Base-by-base conservation (phyloP, 2,113 vertebrate species). In the Barnardius zonarius region DNA sequence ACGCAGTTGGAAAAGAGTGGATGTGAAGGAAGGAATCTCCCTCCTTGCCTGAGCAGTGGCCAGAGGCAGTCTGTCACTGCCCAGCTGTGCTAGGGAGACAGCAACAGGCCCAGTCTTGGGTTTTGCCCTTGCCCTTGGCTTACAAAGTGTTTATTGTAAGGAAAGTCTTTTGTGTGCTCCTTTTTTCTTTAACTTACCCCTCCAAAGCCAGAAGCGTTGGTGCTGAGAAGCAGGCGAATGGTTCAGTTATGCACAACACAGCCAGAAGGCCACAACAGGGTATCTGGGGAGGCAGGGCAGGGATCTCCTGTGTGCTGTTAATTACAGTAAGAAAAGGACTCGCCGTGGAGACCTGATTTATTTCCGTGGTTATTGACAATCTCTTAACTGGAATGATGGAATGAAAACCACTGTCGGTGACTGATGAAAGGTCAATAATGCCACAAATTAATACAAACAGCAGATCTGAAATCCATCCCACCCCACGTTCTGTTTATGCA, bases 361-460 rank as follows among this genome's bases (percentile, higher is more conserved):
- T 94, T 77, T 84, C 84, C 75, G 51, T 68, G 74, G 57, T 83
- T 96, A 90, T 69, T 91, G 91, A 95, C 67, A 79, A 79, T 13
- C 78, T 90, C 89, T 54, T 74, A 94, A 91, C 52, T 55, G 78
- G n/a, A 78, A 81, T 77, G 93, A 87, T 88, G 93, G 91, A 88
- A 70, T 49, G 92, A 93, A 95, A 86, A 95, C 69, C 64, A 33
- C 76, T 2, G 2, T 33, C 16, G 18, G 67, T 88, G 90, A 76
- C 59, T 94, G 94, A 90, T 95, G 94, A 87, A 85, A 83, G 87
- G 93, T 95, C 90, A 93, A 49, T 93, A 95, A 90, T 19, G 55
- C 44, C 92, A 90, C 95, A 93, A 87, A 76, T 23, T 17, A 95
- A 55, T 46, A 79, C 63, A 93, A 95, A 74, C 81, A 89, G 76